phyloP scores from a whole-genome alignment of 2,797 vertebrate genomes.

The Linurgus olivaceus region DNA sequence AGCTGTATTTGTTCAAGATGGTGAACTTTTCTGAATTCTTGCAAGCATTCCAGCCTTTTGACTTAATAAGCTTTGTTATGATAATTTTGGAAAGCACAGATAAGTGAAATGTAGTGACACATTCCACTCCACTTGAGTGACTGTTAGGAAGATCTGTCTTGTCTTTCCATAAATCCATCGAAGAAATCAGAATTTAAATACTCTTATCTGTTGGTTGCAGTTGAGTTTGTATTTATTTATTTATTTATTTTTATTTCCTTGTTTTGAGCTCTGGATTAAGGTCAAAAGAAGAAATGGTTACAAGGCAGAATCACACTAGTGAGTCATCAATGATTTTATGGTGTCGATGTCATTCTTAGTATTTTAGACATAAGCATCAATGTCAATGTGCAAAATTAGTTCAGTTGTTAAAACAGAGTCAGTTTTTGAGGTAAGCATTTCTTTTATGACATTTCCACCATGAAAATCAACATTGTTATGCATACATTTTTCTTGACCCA shows the following conservation, averaged over 20 bases:
- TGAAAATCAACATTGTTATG: neutral
- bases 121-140: neutral
- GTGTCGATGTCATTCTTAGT: neutral
- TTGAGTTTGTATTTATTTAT: neutral
- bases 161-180: neutral
- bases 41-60: neutral
- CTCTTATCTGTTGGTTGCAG: neutral
- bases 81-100: neutral
- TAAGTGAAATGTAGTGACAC: neutral
- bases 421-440: neutral
- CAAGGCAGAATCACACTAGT: neutral
- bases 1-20: neutral
- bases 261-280: neutral
- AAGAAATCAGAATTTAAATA: neutral
- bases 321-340: neutral
- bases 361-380: neutral
- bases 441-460: neutral
- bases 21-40: neutral
- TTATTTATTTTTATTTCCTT: neutral
- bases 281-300: neutral
- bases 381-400: neutral
- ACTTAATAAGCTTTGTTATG: neutral
- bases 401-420: neutral
- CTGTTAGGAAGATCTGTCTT: neutral
- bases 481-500: neutral